A percentile compares a stretch with the other conserved stretches of the same genome.
phyloP scores from a whole-genome alignment of 2,797 vertebrate genomes.

The Nannoperca australis region DNA sequence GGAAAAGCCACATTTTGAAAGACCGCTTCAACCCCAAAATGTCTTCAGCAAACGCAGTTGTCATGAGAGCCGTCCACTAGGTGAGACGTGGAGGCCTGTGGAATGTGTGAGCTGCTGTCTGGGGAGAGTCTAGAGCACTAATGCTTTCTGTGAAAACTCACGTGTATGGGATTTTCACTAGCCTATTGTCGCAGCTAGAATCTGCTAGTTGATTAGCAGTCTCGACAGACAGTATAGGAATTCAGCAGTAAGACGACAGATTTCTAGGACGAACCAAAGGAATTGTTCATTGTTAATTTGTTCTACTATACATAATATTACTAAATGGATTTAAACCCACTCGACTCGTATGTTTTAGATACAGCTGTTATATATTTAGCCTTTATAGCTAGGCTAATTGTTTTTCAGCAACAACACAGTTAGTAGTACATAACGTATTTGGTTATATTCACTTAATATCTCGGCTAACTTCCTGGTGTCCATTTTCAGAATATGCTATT shows the following conservation, averaged over 20 bases:
- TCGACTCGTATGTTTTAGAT: neutral
- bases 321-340: neutral
- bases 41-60: conserved; percentile 4
- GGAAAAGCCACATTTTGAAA: neutral
- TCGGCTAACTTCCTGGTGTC: neutral
- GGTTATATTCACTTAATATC: neutral
- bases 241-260: neutral
- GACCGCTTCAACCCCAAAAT: neutral
- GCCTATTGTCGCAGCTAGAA: neutral
- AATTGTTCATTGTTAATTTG: neutral
- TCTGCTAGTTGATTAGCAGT: neutral
- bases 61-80: conserved; percentile 20
- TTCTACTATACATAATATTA: neutral
- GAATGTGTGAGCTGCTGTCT: conserved; percentile 57
- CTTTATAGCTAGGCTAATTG: neutral
- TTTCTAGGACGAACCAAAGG: neutral
- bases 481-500: neutral
- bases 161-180: conserved; percentile 12
- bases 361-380: neutral
- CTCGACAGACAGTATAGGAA: no score
- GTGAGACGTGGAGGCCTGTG: conserved; percentile 35
- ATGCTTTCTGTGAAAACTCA: conserved; percentile 13
- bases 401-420: neutral
- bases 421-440: neutral
- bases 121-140: conserved; percentile 21